Percentiles rank a stretch among this genome's conserved stretches.
Evolutionary conservation across 2,113 vertebrate genomes (phyloP).

Genomic region (Irena cyanogastra): DNA sequence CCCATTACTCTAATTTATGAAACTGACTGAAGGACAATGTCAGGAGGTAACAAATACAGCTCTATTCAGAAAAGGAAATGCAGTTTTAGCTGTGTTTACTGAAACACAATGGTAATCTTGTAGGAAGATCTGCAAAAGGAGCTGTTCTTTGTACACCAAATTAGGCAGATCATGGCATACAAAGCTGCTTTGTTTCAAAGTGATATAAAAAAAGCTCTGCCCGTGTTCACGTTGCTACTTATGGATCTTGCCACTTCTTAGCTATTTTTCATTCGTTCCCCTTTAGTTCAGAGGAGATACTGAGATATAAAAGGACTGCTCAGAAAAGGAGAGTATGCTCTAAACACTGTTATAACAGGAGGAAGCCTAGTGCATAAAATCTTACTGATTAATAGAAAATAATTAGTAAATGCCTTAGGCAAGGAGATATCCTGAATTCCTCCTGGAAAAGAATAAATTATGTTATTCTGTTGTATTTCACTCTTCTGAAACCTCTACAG

Average conservation of each 20-base stretch:
- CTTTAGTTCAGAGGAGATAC: background rate
- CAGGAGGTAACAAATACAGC: background rate
- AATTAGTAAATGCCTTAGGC: background rate
- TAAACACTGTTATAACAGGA: background rate
- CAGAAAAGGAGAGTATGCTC: background rate
- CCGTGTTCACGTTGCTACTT: background rate
- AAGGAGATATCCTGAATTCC: background rate
- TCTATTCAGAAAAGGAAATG: background rate
- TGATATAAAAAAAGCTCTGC: background rate
- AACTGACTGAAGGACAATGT: background rate
- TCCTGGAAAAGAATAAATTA: background rate
- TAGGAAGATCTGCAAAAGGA: background rate
- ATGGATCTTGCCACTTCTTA: background rate
- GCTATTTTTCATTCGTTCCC: background rate
- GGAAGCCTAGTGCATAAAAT: background rate
- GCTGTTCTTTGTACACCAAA: background rate
- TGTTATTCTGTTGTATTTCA: background rate
- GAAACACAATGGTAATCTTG: background rate
- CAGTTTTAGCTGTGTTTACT: background rate
- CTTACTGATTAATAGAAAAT: background rate
- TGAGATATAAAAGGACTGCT: background rate
- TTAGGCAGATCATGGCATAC: background rate
- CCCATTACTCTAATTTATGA: background rate
- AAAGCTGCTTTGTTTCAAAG: background rate
- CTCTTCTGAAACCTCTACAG: background rate